These are phyloP conservation scores for Polymixis lichenea DNA, from an alignment of 2,888 invertebrate genomes.

Conservation along the genomic window DNA sequence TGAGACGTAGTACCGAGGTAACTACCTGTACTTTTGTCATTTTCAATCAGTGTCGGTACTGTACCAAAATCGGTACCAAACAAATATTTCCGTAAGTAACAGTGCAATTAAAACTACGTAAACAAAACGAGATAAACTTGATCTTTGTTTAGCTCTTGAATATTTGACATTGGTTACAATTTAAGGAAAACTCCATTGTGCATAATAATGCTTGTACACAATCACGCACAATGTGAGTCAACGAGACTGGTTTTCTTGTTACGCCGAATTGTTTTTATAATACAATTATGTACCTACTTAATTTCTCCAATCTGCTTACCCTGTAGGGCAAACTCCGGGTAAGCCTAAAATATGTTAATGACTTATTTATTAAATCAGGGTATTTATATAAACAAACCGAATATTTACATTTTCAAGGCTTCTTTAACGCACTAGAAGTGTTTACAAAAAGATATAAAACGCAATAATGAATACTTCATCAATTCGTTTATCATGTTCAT, in stretches of 20 bases:
- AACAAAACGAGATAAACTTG: background rate
- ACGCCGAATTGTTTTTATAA: background rate
- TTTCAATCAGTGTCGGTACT: no score
- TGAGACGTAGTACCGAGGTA: no score
- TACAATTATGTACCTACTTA: no score
- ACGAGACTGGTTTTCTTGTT: background rate
- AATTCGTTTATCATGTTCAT: background rate
- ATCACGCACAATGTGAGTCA: background rate
- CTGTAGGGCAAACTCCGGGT: background rate
- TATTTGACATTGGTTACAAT: background rate
- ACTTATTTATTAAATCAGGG: background rate
- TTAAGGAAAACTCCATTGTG: background rate
- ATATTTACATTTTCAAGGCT: background rate
- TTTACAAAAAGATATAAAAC: background rate
- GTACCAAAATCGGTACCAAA: no score
- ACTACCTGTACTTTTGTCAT: no score
- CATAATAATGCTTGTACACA: background rate
- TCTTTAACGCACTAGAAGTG: background rate
- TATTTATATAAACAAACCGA: no score
- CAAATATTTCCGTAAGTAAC: no score
- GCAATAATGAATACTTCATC: background rate
- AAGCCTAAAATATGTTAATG: background rate
- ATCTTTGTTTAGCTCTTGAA: background rate
- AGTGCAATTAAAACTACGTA: background rate
- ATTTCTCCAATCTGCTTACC: background rate